Evolutionary conservation across 2,797 vertebrate genomes (phyloP), one percentile per base, ranked within the genome.

Genomic region (Eulemur mongoz): DNA sequence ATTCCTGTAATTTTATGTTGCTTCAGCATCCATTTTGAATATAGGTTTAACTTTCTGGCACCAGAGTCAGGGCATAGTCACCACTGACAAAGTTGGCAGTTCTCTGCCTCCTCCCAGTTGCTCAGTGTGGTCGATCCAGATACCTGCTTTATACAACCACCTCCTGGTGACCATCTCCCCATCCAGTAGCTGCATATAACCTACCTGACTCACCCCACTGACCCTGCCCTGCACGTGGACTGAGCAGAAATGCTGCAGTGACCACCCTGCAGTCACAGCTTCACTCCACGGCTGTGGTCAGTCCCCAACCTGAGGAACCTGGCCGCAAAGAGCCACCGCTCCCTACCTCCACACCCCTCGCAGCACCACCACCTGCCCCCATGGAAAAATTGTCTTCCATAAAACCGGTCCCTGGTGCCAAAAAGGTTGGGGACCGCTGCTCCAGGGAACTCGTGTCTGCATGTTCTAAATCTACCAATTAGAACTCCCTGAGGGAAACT

Each of bases 241-340:
- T 40, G 27, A 90, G 5, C 27, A 50, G 30, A 54, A 9, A 40
- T 20, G 54, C 35, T 57, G 23, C 25, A 32, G 38, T 61, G 57
- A 12, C 54, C 17, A 30, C 12, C 15, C 4, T 7, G 7, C 5
- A 43, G 6, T n/a, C 13, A 30, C 63, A 2, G 2, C 12, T 11
- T 9, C 6, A 54, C 45, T 54, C 10, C n/a, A 69, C 13, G 38
- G 61, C 54, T 57, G 54, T 23, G 54, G 54, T 54, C 54, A 57
- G 54, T 57, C 54, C 23, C 23, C 23, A 57, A 11, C 54, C 23
- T 4, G 0, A 8, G 8, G 20, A 54, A 25, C 54, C 54, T 25
- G 54, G 22, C 54, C 9, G 4, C 54, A 11, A 9, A 57, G 23
- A 10, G 9, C 54, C 54, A 57, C 54, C 22, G 54, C 45, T 2